A percentile compares a stretch with the other conserved stretches of the same genome.
Conservation (phyloP, 2,797 vertebrate species). For the Lithobates pipiens region DNA sequence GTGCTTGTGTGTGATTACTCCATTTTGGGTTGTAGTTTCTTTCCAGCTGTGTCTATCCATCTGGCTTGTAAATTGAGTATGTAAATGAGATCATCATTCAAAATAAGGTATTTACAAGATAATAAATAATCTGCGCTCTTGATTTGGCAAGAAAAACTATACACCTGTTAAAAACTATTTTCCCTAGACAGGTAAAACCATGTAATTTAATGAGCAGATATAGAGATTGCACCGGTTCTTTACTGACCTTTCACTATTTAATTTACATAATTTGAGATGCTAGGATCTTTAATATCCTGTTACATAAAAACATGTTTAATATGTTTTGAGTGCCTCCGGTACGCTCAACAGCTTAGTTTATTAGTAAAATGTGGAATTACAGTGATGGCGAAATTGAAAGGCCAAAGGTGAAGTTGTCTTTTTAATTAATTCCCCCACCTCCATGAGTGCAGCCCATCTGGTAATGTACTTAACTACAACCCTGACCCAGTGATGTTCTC, state of each 20-base stretch:
- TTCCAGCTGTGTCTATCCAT: conserved; percentile 47
- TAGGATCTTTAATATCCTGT: no score
- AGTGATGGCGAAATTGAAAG: no score
- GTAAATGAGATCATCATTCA: conserved; percentile 39
- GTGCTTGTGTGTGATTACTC: conserved; percentile 17
- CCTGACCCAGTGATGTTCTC: no score
- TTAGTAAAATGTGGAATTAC: no score
- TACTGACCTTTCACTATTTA: neutral
- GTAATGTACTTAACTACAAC: no score
- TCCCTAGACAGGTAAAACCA: neutral
- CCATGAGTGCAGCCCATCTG: no score
- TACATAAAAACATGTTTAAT: no score
- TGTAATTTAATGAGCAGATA: neutral
- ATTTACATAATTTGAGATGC: conserved; percentile 1
- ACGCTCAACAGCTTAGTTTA: no score
- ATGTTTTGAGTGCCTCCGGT: no score
- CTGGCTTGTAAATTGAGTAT: conserved; percentile 39
- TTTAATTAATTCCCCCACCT: no score
- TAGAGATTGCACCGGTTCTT: no score
- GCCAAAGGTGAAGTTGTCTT: no score
- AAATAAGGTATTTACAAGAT: conserved; percentile 39
- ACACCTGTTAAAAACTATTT: conserved; percentile 28
- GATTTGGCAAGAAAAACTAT: conserved; percentile 28
- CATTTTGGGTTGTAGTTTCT: conserved; percentile 15
- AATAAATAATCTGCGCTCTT: conserved; percentile 30